Evolutionary conservation across 2,797 vertebrate species (phyloP).

Genomic region (Cynodonichthys magdalenae): DNA sequence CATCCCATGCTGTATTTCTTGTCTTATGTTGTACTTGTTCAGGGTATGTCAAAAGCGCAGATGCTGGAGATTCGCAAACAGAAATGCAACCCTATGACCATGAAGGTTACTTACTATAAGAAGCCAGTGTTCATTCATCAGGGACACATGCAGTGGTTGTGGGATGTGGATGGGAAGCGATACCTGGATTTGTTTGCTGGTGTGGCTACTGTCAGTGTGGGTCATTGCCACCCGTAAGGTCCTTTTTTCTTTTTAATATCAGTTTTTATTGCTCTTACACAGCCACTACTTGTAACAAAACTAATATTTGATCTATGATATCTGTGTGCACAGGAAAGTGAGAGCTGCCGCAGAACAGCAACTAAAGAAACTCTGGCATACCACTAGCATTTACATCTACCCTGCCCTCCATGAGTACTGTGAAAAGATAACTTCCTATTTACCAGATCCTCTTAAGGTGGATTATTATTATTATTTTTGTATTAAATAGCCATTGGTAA

Average conservation of each 20-base stretch:
- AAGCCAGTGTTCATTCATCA: slow-evolving; percentile 90
- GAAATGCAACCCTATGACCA: slow-evolving; percentile 77
- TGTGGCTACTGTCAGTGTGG: slow-evolving; percentile 90
- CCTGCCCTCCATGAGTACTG: slow-evolving; percentile 87
- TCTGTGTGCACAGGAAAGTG: slow-evolving; percentile 82
- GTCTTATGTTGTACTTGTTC: background rate
- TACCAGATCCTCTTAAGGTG: slow-evolving; percentile 93
- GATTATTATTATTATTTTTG: background rate
- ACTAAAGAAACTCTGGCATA: slow-evolving; percentile 89
- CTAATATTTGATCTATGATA: background rate
- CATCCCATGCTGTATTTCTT: no score
- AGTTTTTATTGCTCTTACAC: background rate
- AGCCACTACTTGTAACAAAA: background rate
- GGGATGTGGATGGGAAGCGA: slow-evolving; percentile 88
- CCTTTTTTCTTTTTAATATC: background rate
- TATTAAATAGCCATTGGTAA: background rate
- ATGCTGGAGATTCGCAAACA: slow-evolving; percentile 83
- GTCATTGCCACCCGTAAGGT: slow-evolving; percentile 96
- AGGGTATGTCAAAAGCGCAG: slow-evolving; percentile 82
- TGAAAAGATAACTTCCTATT: slow-evolving; percentile 85
- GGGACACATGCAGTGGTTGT: slow-evolving; percentile 95
- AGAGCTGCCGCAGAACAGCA: slow-evolving; percentile 85
- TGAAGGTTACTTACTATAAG: slow-evolving; percentile 83
- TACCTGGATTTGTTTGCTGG: slow-evolving; percentile 95
- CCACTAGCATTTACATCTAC: slow-evolving; percentile 85